phyloP scores from a whole-genome alignment of 2,888 invertebrate genomes.

The Cristatella mucedo region DNA sequence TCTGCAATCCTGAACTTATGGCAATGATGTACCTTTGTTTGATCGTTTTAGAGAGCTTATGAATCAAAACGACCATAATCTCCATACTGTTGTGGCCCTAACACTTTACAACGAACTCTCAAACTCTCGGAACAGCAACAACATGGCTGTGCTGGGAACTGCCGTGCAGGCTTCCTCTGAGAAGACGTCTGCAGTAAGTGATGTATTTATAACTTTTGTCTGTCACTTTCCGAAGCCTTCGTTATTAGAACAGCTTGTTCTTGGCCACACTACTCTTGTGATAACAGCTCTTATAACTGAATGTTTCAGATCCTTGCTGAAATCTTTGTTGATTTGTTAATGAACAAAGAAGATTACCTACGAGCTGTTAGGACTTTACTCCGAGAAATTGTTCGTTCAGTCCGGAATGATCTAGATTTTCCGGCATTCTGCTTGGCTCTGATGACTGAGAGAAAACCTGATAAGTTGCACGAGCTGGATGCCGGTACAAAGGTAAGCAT shows the following conservation, averaged over 20 bases:
- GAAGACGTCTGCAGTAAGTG: constrained; percentile 49
- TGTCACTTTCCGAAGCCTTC: too few relatives aligned
- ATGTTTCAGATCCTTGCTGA: constrained; percentile 35
- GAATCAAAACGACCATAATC: constrained; percentile 61
- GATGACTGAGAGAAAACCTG: constrained; percentile 43
- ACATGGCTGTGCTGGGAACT: constrained; percentile 78
- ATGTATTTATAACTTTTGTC: too few relatives aligned
- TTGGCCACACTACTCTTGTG: too few relatives aligned
- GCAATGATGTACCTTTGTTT: neutral
- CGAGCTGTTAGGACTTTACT: constrained; percentile 67
- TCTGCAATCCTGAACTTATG: neutral
- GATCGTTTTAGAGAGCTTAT: constrained; percentile 59
- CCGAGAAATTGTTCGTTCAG: constrained; percentile 69
- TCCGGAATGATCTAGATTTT: constrained; percentile 64
- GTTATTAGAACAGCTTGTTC: too few relatives aligned
- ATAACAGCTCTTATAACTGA: too few relatives aligned
- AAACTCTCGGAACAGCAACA: constrained; percentile 71
- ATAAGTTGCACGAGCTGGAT: constrained; percentile 34
- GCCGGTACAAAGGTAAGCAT: constrained; percentile 25
- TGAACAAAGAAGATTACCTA: constrained; percentile 64
- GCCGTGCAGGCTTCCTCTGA: too few relatives aligned
- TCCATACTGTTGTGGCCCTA: constrained; percentile 68
- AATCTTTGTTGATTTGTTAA: constrained; percentile 57
- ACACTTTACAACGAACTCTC: constrained; percentile 89
- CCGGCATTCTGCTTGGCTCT: constrained; percentile 61